phyloP scores from a whole-genome alignment of 2,888 invertebrate species.

The Fragum sueziense region DNA sequence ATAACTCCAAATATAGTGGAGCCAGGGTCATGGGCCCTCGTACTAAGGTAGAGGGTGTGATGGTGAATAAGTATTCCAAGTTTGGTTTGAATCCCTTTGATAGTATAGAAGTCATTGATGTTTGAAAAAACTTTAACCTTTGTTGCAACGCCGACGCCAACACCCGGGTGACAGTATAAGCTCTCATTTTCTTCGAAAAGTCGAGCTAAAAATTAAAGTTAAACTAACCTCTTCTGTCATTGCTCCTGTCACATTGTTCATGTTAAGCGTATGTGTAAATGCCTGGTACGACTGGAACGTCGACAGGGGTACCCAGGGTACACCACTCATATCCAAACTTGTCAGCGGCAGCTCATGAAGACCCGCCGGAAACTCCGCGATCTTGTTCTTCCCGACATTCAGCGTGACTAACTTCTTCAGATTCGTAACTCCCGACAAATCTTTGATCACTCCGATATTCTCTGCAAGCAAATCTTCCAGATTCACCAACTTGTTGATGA shows the following conservation, averaged over 20 bases:
- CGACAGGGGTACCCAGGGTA: slow-evolving; percentile 69
- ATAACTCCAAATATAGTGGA: too few species aligned
- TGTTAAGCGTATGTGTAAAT: slow-evolving; percentile 44
- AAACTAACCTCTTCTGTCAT: slow-evolving; percentile 47
- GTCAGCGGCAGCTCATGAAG: slow-evolving; percentile 61
- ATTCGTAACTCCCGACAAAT: slow-evolving; percentile 58
- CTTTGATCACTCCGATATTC: slow-evolving; percentile 64
- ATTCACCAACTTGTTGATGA: slow-evolving; percentile 49
- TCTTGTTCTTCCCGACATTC: slow-evolving; percentile 61
- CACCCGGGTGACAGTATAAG: too few species aligned
- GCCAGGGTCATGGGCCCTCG: too few species aligned
- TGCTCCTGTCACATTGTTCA: slow-evolving; percentile 40
- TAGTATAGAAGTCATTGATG: too few species aligned
- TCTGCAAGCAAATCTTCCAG: slow-evolving; percentile 67
- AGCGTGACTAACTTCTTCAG: slow-evolving; percentile 64
- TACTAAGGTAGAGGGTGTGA: too few species aligned
- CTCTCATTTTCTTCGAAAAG: too few species aligned
- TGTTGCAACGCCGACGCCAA: too few species aligned
- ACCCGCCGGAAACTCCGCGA: slow-evolving; percentile 59
- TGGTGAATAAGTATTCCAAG: too few species aligned
- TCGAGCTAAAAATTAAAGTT: too few species aligned
- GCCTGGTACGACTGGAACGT: slow-evolving; percentile 48
- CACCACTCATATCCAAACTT: slow-evolving; percentile 71
- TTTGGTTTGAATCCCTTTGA: too few species aligned
- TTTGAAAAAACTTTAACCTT: too few species aligned